phyloP scores from a whole-genome alignment of 1,140 invertebrate genomes.

The Leptinotarsa texana region DNA sequence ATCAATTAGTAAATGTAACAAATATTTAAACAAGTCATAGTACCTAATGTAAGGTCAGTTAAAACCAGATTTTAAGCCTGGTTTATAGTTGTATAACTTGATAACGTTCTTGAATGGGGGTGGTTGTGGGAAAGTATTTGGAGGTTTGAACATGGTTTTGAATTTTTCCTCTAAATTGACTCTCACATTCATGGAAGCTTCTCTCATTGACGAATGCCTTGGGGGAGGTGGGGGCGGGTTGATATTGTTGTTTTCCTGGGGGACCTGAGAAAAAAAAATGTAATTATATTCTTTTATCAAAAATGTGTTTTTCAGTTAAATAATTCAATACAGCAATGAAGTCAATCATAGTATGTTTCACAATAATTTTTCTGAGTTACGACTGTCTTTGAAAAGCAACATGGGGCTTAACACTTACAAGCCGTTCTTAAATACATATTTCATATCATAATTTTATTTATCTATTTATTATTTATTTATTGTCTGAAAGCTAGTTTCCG shows the following conservation, averaged over 20 bases:
- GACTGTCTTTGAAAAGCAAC: too few relatives aligned
- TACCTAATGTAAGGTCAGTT: constrained; percentile 1
- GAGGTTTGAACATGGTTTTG: constrained; percentile 42
- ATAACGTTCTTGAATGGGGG: constrained; percentile 46
- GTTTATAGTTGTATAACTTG: constrained; percentile 48
- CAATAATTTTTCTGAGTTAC: too few relatives aligned
- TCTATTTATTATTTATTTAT: too few relatives aligned
- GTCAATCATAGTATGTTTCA: too few relatives aligned
- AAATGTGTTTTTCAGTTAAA: too few relatives aligned
- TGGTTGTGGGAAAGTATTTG: constrained; percentile 47
- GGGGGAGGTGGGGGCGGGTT: constrained; percentile 51
- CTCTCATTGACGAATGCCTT: constrained; percentile 49
- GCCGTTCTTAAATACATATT: too few relatives aligned
- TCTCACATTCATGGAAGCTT: constrained; percentile 24
- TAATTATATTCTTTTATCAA: neutral
- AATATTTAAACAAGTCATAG: constrained; percentile 25
- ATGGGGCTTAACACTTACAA: too few relatives aligned
- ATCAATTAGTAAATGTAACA: constrained; percentile 30
- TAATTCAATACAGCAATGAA: too few relatives aligned
- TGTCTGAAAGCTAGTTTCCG: too few relatives aligned
- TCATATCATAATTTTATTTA: too few relatives aligned
- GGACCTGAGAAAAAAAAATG: constrained; percentile 35
- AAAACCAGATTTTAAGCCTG: constrained; percentile 41
- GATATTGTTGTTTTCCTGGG: constrained; percentile 29
- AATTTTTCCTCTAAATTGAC: constrained; percentile 48